A percentile compares a stretch with the other conserved stretches of the same genome.
phyloP scores from a whole-genome alignment of 2,888 invertebrate species.

The Lydus trimaculatus region DNA sequence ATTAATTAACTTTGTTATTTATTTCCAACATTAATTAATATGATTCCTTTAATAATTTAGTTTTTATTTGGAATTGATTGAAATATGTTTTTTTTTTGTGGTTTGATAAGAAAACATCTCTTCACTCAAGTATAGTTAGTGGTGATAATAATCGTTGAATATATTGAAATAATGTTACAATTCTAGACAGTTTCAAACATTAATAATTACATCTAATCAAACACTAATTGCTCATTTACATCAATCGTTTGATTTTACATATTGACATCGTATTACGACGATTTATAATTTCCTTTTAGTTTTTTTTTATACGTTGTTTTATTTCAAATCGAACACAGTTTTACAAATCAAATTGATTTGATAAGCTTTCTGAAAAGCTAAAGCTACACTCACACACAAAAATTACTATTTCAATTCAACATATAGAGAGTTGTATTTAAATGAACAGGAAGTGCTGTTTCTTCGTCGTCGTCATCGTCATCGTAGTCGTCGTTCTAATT shows the following conservation, averaged over 20 bases:
- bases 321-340: not conserved
- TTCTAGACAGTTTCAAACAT: not conserved
- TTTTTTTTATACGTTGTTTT: not conserved
- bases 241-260: not conserved
- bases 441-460: not conserved
- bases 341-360: not conserved
- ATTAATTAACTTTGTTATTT: not conserved
- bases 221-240: not conserved
- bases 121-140: too few species aligned
- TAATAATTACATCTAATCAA: not conserved
- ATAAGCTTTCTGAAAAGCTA: not conserved
- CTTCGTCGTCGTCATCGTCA: too few species aligned
- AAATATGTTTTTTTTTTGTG: too few species aligned
- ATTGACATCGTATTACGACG: too few species aligned
- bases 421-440: not conserved
- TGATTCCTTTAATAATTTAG: too few species aligned
- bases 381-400: not conserved
- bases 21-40: not conserved
- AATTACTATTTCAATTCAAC: not conserved
- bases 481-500: conserved; percentile 7
- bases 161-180: conserved; percentile 1
- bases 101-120: too few species aligned
- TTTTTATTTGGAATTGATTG: too few species aligned
- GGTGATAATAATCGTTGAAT: not conserved
- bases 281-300: not conserved